These are phyloP conservation scores for Drosophila sp. DNA, from an alignment of 1,140 invertebrate genomes.

Conservation along the genomic window DNA sequence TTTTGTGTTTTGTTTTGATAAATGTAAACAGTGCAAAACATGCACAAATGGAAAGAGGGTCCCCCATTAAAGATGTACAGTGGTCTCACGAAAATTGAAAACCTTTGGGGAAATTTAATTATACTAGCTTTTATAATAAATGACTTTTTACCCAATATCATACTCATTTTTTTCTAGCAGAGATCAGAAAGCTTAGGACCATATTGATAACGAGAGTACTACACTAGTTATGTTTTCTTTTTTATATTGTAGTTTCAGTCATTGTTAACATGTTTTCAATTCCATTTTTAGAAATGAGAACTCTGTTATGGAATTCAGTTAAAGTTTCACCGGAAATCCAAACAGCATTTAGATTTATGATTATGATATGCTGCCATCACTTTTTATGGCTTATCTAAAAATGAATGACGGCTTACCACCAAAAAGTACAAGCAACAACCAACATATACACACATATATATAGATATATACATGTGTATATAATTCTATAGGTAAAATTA, in stretches of 20 bases:
- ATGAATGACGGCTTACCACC: conserved; percentile 35
- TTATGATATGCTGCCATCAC: conserved; percentile 55
- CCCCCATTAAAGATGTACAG: not conserved
- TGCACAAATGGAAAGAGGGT: conserved; percentile 9
- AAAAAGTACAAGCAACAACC: conserved; percentile 21
- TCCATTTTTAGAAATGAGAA: conserved; percentile 38
- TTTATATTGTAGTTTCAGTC: not conserved
- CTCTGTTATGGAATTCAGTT: conserved; percentile 22
- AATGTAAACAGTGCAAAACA: conserved; percentile 46
- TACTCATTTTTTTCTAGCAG: too few relatives aligned
- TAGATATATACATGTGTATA: not conserved
- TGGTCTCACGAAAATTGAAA: conserved; percentile 1
- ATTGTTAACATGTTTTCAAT: conserved; percentile 2
- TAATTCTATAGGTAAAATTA: conserved; percentile 2
- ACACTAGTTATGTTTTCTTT: conserved; percentile 1
- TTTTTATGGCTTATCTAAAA: conserved; percentile 78
- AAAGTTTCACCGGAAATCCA: conserved; percentile 78
- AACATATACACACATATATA: conserved; percentile 16
- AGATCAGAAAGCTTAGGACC: too few relatives aligned
- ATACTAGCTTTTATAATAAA: too few relatives aligned
- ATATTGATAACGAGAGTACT: conserved; percentile 10
- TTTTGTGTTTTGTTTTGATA: conserved; percentile 33
- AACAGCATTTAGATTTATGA: conserved; percentile 79
- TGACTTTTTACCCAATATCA: too few relatives aligned
- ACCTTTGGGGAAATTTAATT: not conserved